Percentiles rank a stretch among this genome's conserved stretches.
phyloP scores from a whole-genome alignment of 2,113 vertebrate species.

The Danionella cerebrum region DNA sequence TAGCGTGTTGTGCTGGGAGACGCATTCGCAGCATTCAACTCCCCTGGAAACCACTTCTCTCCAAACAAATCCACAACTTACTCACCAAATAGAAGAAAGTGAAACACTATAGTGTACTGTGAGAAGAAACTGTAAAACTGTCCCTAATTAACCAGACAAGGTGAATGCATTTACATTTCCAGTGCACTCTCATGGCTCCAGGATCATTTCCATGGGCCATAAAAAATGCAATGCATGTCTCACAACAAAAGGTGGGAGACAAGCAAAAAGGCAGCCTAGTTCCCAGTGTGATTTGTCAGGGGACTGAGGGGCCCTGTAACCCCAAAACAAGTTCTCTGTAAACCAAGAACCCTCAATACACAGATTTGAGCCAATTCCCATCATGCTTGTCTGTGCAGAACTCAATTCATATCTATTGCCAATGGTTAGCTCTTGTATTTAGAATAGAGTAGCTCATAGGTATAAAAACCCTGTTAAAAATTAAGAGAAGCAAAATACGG shows the following conservation, averaged over 20 bases:
- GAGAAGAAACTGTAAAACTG: constrained; percentile 11
- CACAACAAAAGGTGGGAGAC: constrained; percentile 15
- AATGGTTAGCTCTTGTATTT: background rate
- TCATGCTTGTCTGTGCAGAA: constrained; percentile 21
- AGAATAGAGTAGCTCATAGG: too few relatives aligned
- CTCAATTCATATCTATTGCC: constrained; percentile 30
- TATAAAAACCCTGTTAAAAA: too few relatives aligned
- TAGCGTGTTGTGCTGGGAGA: background rate
- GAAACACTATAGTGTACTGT: background rate
- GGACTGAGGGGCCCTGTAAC: constrained; percentile 38
- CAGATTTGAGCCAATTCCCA: constrained; percentile 38
- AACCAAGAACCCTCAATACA: constrained; percentile 44
- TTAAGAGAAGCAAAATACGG: too few relatives aligned
- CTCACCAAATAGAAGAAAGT: constrained; percentile 22
- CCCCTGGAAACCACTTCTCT: constrained; percentile 22
- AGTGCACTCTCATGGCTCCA: constrained; percentile 9
- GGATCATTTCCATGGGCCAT: constrained; percentile 9
- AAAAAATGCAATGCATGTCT: constrained; percentile 15
- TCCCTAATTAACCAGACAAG: background rate
- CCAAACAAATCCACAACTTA: constrained; percentile 19
- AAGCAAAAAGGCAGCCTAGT: background rate
- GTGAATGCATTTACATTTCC: constrained; percentile 14
- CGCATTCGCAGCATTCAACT: background rate
- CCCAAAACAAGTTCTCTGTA: constrained; percentile 32
- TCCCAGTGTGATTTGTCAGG: constrained; percentile 38